Evolutionary conservation across 2,797 vertebrate genomes (phyloP), one percentile per base, ranked within the genome.

Genomic region (Perdix hodgsoniae): DNA sequence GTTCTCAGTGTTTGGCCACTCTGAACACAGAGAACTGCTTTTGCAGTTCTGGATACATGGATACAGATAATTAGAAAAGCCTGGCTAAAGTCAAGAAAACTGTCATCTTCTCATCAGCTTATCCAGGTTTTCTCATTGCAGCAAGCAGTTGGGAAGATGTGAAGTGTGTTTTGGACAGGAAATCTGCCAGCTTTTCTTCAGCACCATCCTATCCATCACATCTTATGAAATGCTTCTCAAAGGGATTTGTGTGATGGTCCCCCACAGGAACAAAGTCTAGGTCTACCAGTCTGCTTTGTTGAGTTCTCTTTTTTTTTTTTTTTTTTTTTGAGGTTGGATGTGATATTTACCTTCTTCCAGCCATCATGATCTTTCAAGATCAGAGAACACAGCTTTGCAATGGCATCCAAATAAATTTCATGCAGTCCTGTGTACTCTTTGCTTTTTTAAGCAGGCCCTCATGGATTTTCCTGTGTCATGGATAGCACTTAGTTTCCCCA

Each of bases 401-500:
- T 24, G 40, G 39, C 29, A 17, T 33, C 19, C 21, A 4, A 15
- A 10, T 57, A 5, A 17, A 65, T 26, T 39, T 23, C 39, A 1
- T 67, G 19, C 5, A 21, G n/a, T 69, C 37, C 21, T 33, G 14
- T 6, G 12, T 35, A 44, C 13, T 80, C 4, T 4, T 78, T 80
- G 44, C 19, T 77, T 71, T 3, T 80, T 87, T 56, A 67, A 80
- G 42, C 26, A 54, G 33, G 23, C 31, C n/a, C 17, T 63, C 29
- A 22, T 14, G 22, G 13, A 24, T 72, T 65, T 79, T 17, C 27
- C 40, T 1, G 0, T 56, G 18, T 13, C 37, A 3, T 3, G 3
- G 7, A 6, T 31, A 11, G 18, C 21, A 26, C 13, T 57, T 69
- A 3, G 6, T 54, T 82, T 9, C 14, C 7, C 23, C 2, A 50